Percentiles rank a stretch among this genome's conserved stretches.
Conservation (phyloP, 2,888 invertebrate species). For the Campoplex nolae region DNA sequence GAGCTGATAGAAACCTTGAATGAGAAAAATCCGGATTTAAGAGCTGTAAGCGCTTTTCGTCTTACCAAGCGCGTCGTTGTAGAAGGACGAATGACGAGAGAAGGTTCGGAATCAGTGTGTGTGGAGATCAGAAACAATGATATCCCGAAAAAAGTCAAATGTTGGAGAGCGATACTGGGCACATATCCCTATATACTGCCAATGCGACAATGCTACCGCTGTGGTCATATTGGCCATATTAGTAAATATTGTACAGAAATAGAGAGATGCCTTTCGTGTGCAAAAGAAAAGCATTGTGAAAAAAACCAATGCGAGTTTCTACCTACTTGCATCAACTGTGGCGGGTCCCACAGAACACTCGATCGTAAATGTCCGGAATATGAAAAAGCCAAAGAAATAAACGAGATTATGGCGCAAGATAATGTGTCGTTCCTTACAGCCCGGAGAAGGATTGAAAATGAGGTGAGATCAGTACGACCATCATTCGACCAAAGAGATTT, state of each 20-base stretch:
- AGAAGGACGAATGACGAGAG: neutral
- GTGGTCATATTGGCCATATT: constrained; percentile 5
- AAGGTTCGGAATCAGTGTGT: neutral
- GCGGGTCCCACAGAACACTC: constrained; percentile 4
- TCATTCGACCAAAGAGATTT: constrained; percentile 6
- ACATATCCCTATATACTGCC: neutral
- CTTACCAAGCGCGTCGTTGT: neutral
- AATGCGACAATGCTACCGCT: constrained; percentile 2
- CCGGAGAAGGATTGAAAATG: constrained; percentile 4
- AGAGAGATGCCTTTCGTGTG: constrained; percentile 6
- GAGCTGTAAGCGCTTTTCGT: neutral
- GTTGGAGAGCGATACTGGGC: constrained; percentile 6
- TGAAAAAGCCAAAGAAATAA: constrained; percentile 9
- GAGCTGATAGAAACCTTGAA: constrained; percentile 12
- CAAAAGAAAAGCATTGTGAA: constrained; percentile 4
- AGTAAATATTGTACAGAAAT: constrained; percentile 5
- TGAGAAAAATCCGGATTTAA: neutral
- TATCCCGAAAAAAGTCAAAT: constrained; percentile 6
- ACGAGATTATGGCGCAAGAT: neutral
- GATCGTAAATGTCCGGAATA: constrained; percentile 6
- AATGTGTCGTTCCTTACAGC: constrained; percentile 17
- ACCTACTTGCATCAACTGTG: neutral
- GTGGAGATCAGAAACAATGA: constrained; percentile 11
- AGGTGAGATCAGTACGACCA: neutral
- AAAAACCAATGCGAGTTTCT: neutral